A percentile compares a stretch with the other conserved stretches of the same genome.
Evolutionary conservation across 1,140 invertebrate species (phyloP).

Genomic region (Sitophilus oryzae): DNA sequence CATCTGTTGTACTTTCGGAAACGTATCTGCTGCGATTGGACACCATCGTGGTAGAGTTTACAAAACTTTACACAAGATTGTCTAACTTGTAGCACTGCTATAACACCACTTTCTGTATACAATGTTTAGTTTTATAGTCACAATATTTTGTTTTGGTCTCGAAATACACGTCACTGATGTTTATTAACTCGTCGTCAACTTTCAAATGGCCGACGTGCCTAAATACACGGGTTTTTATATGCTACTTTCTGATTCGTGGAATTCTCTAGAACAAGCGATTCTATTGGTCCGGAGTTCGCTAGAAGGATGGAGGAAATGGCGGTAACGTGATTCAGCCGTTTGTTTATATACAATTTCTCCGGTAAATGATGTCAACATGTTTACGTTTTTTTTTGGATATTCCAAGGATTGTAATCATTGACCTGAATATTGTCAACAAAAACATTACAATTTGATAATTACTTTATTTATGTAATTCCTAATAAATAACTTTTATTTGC

Average conservation of each 20-base stretch:
- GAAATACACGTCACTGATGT: too few species aligned
- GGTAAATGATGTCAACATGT: neutral
- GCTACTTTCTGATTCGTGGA: neutral
- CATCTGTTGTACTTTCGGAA: conserved; percentile 27
- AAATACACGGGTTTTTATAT: too few species aligned
- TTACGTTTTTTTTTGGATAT: neutral
- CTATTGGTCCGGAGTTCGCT: neutral
- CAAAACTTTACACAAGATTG: neutral
- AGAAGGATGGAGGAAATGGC: neutral
- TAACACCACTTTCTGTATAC: too few species aligned
- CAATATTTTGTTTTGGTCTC: too few species aligned
- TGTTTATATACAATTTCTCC: neutral
- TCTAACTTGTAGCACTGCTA: neutral
- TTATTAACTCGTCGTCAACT: too few species aligned
- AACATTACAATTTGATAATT: too few species aligned
- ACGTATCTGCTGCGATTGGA: conserved; percentile 28
- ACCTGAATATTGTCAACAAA: neutral
- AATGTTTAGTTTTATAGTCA: too few species aligned
- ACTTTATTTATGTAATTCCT: too few species aligned
- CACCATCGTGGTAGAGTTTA: conserved; percentile 16
- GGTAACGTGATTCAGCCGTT: neutral
- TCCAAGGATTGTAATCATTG: neutral
- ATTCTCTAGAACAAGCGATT: neutral
- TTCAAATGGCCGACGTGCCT: too few species aligned
- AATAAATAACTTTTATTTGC: too few species aligned